Percentiles rank a stretch among this genome's conserved stretches.
These are phyloP conservation scores for Campylomormyrus numenius DNA, from an alignment of 2,113 vertebrate genomes.

Conservation along the genomic window DNA sequence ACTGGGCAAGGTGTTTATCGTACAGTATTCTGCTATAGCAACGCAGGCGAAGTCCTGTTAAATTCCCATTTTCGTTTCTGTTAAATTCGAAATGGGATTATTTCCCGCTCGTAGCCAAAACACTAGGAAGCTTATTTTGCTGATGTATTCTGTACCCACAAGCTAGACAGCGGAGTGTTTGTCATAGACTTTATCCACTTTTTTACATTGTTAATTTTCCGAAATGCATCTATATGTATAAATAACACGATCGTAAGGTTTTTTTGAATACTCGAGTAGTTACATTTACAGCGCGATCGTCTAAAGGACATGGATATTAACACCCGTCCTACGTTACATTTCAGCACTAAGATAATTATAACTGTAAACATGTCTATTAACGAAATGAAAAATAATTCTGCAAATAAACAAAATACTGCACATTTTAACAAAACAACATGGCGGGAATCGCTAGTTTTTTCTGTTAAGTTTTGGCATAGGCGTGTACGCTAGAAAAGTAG, in stretches of 20 bases:
- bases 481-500: background rate
- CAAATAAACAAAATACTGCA: background rate
- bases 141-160: background rate
- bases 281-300: background rate
- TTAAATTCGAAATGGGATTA: conserved; percentile 9
- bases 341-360: background rate
- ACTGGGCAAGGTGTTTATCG: background rate
- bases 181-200: background rate
- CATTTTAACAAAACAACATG: background rate
- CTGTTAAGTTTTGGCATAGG: background rate
- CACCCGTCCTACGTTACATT: background rate
- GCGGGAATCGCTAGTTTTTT: background rate
- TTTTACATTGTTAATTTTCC: background rate
- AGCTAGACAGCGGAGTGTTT: background rate
- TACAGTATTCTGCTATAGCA: background rate
- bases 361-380: background rate
- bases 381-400: background rate
- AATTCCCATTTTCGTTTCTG: background rate
- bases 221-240: background rate
- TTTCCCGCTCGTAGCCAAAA: conserved; percentile 8
- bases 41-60: background rate
- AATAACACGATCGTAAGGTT: background rate
- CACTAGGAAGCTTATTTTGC: background rate
- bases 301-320: background rate
- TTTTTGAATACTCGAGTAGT: background rate